Evolutionary conservation across 2,113 vertebrate genomes (phyloP).

Genomic region (Xiphophorus couchianus): DNA sequence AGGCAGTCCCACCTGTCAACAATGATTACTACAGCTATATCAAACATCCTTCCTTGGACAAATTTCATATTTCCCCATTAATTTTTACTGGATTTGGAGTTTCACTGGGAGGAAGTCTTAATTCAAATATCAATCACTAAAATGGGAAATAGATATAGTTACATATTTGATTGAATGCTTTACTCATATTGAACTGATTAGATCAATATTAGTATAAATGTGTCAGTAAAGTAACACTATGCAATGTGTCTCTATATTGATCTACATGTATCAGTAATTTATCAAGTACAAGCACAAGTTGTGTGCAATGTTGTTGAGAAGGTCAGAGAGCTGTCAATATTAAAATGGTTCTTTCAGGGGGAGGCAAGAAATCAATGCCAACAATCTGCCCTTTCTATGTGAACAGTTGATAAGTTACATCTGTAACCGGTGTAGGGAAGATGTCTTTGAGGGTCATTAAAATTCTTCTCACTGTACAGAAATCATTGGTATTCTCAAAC

Average conservation of each 20-base stretch:
- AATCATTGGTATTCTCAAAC: background rate
- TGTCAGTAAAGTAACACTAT: constrained; percentile 8
- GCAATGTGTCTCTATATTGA: constrained; percentile 4
- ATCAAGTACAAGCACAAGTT: constrained; percentile 7
- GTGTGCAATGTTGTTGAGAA: constrained; percentile 4
- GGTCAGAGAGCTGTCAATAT: constrained; percentile 27
- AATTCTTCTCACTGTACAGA: background rate
- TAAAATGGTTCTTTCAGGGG: background rate
- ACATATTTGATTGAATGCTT: too few species aligned
- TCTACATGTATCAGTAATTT: constrained; percentile 10
- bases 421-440: background rate
- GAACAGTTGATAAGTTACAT: background rate
- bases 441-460: constrained; percentile 1
- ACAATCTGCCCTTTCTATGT: constrained; percentile 17
- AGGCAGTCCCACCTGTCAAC: too few species aligned
- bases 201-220: constrained; percentile 2
- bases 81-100: too few species aligned
- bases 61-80: too few species aligned
- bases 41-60: too few species aligned
- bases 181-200: background rate
- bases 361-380: constrained; percentile 8
- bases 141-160: too few species aligned
- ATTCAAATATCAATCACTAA: too few species aligned
- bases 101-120: too few species aligned
- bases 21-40: too few species aligned